Conservation (phyloP, 2,888 invertebrate genomes). For the Theristus sp. region DNA sequence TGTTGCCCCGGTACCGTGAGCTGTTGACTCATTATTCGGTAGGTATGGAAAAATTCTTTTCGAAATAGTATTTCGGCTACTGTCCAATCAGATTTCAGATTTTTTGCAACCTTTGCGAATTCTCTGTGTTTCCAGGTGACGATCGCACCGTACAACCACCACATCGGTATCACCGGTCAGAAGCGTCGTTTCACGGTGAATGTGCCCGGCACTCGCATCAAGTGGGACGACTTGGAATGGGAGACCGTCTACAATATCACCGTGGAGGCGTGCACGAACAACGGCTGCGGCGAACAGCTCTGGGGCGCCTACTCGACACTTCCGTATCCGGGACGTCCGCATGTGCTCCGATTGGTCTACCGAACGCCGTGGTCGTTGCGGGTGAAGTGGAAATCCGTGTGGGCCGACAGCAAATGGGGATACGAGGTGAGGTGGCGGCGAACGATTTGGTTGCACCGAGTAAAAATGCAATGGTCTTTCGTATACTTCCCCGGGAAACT, state of each 20-base stretch:
- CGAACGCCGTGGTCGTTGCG: conserved; percentile 26
- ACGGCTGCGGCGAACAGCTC: conserved; percentile 14
- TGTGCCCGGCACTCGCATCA: conserved; percentile 21
- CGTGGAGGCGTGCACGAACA: conserved; percentile 14
- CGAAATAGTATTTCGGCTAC: too few species aligned
- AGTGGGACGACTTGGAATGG: conserved; percentile 22
- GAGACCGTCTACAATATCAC: conserved; percentile 29
- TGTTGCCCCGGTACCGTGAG: conserved; percentile 20
- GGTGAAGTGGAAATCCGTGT: conserved; percentile 27
- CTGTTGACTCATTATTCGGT: conserved; percentile 24
- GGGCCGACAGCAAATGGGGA: conserved; percentile 23
- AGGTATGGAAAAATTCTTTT: neutral
- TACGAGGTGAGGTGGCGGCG: conserved; percentile 20
- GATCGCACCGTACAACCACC: conserved; percentile 22
- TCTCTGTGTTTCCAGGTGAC: conserved; percentile 23
- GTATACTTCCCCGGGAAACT: too few species aligned
- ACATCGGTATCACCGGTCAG: conserved; percentile 16
- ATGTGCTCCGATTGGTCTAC: conserved; percentile 23
- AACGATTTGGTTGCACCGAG: too few species aligned
- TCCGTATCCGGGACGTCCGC: conserved; percentile 19
- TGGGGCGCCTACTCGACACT: conserved; percentile 29
- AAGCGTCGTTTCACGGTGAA: conserved; percentile 25
- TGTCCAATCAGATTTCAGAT: too few species aligned
- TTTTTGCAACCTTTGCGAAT: neutral
- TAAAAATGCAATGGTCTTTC: too few species aligned